Evolutionary conservation across 2,888 invertebrate genomes (phyloP), one percentile per base, ranked within the genome.

Genomic region (Notocelia uddmanniana): DNA sequence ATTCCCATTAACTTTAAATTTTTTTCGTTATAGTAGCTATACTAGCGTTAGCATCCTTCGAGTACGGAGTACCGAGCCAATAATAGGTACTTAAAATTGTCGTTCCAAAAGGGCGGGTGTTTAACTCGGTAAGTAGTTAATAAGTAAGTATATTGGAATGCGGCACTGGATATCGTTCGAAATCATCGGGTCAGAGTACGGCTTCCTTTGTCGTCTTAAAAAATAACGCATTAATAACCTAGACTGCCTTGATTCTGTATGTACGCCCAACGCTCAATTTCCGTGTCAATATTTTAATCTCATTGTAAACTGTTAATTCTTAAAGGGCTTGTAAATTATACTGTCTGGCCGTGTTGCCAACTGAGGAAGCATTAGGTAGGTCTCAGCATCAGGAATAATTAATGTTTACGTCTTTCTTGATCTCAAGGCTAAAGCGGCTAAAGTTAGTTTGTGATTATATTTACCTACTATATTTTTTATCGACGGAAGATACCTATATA

Each of bases 231-330:
- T 18, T 21, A 52, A 64, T 21, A n/a, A 64, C 21, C 64, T n/a
- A 31, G 50, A 37, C 48, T 63, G n/a, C 64, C 64, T 64, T 64
- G 64, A 54, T 64, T 54, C 54, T 64, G 34, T 37, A 37, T 37
- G 52, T 37, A 34, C 34, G 21, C 54, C 34, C 37, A 37, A 54
- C 50, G 52, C 21, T 9, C 21, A 37, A 64, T 64, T 64, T 64
- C 64, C 64, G 52, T 23, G 37, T 64, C 52, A 64, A 37, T 64
- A 54, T 37, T 64, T 63, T 64, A 54, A 21, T 63, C 34, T 52
- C 50, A 63, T 52, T 52, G 31, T 48, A 48, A 15, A 64, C 23
- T 37, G 64, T 21, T 50, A 50, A 54, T 64, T 37, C 37, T 54
- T 23, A 54, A 54, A 34, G 50, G 23, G 34, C 34, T 52, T 31